A percentile compares a stretch with the other conserved stretches of the same genome.
These are phyloP conservation scores for Oppia nitens DNA, from an alignment of 1,140 invertebrate species.

Conservation along the genomic window DNA sequence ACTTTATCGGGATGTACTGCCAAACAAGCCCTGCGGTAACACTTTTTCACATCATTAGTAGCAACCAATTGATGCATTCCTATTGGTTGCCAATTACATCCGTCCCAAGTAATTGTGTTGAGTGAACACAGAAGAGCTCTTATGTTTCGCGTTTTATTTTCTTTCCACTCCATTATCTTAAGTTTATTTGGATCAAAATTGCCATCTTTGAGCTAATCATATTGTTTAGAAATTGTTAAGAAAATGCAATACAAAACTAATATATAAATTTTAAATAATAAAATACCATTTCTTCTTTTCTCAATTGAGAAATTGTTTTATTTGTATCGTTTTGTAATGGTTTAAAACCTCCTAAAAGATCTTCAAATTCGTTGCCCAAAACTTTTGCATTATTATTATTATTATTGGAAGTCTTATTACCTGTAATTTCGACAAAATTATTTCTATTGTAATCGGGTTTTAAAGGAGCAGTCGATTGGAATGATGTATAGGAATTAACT, in stretches of 20 bases:
- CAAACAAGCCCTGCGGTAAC: conserved; percentile 84
- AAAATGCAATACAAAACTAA: conserved; percentile 29
- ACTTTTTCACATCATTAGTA: conserved; percentile 80
- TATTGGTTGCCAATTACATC: conserved; percentile 73
- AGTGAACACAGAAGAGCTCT: conserved; percentile 82
- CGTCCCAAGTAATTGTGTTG: conserved; percentile 84
- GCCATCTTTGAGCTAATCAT: conserved; percentile 11
- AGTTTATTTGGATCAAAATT: conserved; percentile 14
- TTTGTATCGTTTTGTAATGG: conserved; percentile 64
- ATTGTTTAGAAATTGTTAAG: background rate
- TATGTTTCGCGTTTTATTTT: conserved; percentile 92
- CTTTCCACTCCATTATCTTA: conserved; percentile 58
- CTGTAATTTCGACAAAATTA: conserved; percentile 40
- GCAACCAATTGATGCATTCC: conserved; percentile 87
- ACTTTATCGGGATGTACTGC: conserved; percentile 98
- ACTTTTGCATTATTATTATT: conserved; percentile 19
- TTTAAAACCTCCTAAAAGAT: conserved; percentile 34
- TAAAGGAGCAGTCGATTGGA: background rate
- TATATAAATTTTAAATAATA: conserved; percentile 39
- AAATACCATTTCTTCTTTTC: conserved; percentile 70
- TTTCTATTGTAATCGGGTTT: conserved; percentile 41
- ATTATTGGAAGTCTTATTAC: background rate
- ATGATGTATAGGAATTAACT: conserved; percentile 8
- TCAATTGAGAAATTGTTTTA: conserved; percentile 78
- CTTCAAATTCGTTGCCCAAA: conserved; percentile 62